phyloP scores from a whole-genome alignment of 1,140 invertebrate species.

The Theocolax elegans region DNA sequence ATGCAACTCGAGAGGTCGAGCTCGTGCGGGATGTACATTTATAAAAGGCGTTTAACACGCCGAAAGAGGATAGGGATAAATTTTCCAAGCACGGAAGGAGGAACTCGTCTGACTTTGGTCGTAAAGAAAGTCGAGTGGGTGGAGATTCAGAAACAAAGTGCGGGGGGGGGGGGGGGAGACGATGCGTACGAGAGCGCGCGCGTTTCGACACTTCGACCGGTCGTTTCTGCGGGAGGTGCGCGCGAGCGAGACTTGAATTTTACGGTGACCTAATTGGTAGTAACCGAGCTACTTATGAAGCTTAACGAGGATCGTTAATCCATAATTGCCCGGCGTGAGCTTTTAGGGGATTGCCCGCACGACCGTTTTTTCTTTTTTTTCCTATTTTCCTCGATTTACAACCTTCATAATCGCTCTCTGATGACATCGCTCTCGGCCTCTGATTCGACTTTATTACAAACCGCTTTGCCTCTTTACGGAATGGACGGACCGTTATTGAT shows the following conservation, averaged over 20 bases:
- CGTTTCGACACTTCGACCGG: slow-evolving; percentile 11
- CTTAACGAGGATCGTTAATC: slow-evolving; percentile 53
- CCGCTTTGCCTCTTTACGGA: no score
- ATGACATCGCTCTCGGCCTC: background rate
- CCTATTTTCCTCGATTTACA: slow-evolving; percentile 16
- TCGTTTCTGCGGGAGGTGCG: background rate
- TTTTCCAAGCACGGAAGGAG: no score
- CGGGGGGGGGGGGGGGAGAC: no score
- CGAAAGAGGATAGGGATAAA: no score
- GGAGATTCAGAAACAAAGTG: no score
- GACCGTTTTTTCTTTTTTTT: background rate
- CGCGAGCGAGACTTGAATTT: slow-evolving; percentile 43
- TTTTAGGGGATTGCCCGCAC: background rate
- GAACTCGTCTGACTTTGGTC: no score
- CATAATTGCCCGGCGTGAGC: slow-evolving; percentile 21
- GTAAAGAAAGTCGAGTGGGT: no score
- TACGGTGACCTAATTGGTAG: slow-evolving; percentile 48
- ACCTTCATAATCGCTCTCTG: slow-evolving; percentile 14
- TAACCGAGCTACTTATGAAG: slow-evolving; percentile 41
- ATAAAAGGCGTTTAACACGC: no score
- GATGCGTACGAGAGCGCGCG: background rate
- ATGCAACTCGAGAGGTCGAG: no score
- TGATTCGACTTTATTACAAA: slow-evolving; percentile 9
- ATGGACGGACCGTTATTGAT: no score
- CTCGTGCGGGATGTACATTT: no score